These are phyloP conservation scores for Sarcophaga bullata DNA, from an alignment of 1,140 invertebrate species.

Conservation along the genomic window DNA sequence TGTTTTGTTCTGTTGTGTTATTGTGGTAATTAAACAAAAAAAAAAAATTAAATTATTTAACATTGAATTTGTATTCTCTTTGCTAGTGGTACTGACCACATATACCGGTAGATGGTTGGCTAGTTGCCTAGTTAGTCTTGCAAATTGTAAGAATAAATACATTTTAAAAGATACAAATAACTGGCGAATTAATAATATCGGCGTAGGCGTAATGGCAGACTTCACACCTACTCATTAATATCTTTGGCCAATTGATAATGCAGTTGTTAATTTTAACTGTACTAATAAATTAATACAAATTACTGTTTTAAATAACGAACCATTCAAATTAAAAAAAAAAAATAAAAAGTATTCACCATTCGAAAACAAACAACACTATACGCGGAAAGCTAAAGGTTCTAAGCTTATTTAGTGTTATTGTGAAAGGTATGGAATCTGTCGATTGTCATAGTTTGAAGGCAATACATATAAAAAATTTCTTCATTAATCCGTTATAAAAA, in stretches of 20 bases:
- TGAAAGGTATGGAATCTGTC: no score
- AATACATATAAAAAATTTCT: no score
- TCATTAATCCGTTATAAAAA: no score
- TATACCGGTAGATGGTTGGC: not conserved
- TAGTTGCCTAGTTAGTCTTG: not conserved
- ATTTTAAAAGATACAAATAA: not conserved
- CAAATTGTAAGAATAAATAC: not conserved
- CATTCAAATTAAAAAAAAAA: no score
- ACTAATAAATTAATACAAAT: constrained; percentile 2
- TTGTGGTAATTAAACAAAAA: not conserved
- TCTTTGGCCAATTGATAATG: constrained; percentile 17
- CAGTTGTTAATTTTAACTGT: not conserved
- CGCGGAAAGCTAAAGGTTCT: no score
- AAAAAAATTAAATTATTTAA: not conserved
- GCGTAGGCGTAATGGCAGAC: not conserved
- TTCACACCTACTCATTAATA: constrained; percentile 26
- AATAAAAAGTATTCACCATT: no score
- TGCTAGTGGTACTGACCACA: not conserved
- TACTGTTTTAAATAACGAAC: not conserved
- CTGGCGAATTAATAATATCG: not conserved
- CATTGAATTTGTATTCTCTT: not conserved
- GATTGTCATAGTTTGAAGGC: no score
- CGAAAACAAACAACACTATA: no score
- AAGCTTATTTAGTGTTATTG: no score
- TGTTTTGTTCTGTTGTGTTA: not conserved